These are phyloP conservation scores for Hedychridium roseum DNA, from an alignment of 2,888 invertebrate genomes.

Conservation along the genomic window DNA sequence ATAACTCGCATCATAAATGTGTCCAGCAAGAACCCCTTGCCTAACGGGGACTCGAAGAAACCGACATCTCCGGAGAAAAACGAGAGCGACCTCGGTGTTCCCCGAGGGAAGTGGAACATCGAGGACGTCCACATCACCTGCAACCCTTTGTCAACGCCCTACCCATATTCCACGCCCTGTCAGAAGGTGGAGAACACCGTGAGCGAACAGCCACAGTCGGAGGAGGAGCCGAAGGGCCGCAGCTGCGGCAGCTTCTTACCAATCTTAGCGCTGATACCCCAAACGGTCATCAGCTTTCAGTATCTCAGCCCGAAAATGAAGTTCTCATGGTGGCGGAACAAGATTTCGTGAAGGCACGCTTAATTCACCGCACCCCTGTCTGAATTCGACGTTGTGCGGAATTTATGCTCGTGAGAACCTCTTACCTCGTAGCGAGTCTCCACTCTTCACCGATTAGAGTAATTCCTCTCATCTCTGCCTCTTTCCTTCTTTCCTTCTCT, in stretches of 20 bases:
- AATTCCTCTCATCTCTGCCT: constrained; percentile 32
- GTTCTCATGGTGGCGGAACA: constrained; percentile 73
- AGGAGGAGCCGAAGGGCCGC: constrained; percentile 47
- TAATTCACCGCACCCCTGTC: constrained; percentile 37
- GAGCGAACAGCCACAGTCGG: constrained; percentile 28
- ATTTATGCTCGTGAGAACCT: constrained; percentile 20
- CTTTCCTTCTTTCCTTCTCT: no score
- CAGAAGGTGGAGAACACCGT: constrained; percentile 29
- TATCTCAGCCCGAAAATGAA: constrained; percentile 66
- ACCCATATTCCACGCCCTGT: constrained; percentile 54
- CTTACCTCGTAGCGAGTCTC: constrained; percentile 44
- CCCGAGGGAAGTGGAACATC: constrained; percentile 38
- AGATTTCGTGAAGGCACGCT: constrained; percentile 70
- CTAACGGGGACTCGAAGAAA: no score
- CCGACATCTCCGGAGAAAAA: no score
- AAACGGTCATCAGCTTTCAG: constrained; percentile 57
- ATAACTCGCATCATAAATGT: no score
- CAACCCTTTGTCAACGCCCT: constrained; percentile 53
- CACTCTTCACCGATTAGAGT: constrained; percentile 36
- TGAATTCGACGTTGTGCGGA: not conserved
- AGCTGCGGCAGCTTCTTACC: constrained; percentile 58
- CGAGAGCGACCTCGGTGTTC: constrained; percentile 16
- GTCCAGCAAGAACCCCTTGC: no score
- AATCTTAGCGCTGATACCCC: constrained; percentile 56
- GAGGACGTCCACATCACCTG: constrained; percentile 52